Conservation (phyloP, 2,888 invertebrate genomes). For the Hesperia comma region DNA sequence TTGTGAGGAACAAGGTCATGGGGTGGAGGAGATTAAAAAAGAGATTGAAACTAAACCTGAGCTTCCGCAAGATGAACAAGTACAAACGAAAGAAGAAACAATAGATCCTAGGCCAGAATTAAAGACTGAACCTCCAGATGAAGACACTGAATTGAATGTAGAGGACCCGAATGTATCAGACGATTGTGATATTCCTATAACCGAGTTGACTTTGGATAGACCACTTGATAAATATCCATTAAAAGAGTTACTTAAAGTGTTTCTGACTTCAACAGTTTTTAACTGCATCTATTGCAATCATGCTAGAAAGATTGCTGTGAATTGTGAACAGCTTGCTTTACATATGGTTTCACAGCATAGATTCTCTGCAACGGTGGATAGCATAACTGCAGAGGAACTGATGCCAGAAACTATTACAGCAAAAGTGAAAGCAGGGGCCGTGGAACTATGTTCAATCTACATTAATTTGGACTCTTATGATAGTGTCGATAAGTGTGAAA, state of each 20-base stretch:
- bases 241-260: constrained; percentile 88
- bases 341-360: constrained; percentile 92
- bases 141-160: constrained; percentile 59
- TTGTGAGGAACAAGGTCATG: constrained; percentile 41
- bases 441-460: constrained; percentile 85
- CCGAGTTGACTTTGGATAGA: constrained; percentile 89
- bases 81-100: constrained; percentile 54
- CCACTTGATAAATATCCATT: constrained; percentile 90
- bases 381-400: constrained; percentile 89
- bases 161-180: constrained; percentile 67
- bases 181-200: constrained; percentile 82
- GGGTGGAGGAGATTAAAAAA: constrained; percentile 39
- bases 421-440: constrained; percentile 85
- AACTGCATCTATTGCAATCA: constrained; percentile 94
- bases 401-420: constrained; percentile 88
- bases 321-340: constrained; percentile 90
- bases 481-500: constrained; percentile 83
- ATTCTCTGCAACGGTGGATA: constrained; percentile 90
- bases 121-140: constrained; percentile 62
- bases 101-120: constrained; percentile 59
- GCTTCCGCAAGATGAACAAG: constrained; percentile 46
- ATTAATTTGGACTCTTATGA: constrained; percentile 90
- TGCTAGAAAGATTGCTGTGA: constrained; percentile 92
- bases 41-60: constrained; percentile 48
- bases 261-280: constrained; percentile 87